A percentile compares a stretch with the other conserved stretches of the same genome.
Evolutionary conservation across 2,888 invertebrate genomes (phyloP).

Genomic region (Allophyes oxyacanthae): DNA sequence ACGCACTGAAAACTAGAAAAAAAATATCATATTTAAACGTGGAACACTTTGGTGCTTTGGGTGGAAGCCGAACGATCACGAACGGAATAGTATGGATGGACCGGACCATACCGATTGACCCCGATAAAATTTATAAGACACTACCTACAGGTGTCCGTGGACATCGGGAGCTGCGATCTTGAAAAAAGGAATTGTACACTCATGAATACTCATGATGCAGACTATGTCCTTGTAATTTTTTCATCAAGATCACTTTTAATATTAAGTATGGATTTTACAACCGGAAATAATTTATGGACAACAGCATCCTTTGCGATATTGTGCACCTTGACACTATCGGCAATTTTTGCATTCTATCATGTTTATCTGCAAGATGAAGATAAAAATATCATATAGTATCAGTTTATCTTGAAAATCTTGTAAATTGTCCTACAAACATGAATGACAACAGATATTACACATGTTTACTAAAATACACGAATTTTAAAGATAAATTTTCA

Average conservation of each 20-base stretch:
- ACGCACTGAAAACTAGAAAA: slow-evolving; percentile 78
- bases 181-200: too few species aligned
- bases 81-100: slow-evolving; percentile 60
- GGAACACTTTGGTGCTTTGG: slow-evolving; percentile 86
- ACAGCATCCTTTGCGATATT: too few species aligned
- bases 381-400: background rate
- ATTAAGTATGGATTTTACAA: too few species aligned
- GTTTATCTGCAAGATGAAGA: slow-evolving; percentile 8
- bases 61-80: slow-evolving; percentile 55
- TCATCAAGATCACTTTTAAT: too few species aligned
- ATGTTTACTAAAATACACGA: background rate
- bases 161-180: too few species aligned
- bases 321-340: too few species aligned
- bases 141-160: too few species aligned
- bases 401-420: background rate
- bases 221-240: too few species aligned
- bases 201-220: too few species aligned
- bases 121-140: too few species aligned
- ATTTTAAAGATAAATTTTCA: too few species aligned
- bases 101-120: background rate
- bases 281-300: too few species aligned
- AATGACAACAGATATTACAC: background rate
- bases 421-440: background rate
- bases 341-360: slow-evolving; percentile 4
- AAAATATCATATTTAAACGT: slow-evolving; percentile 80